Evolutionary conservation across 2,888 invertebrate species (phyloP).

Genomic region (Hipparchia sbordonii): DNA sequence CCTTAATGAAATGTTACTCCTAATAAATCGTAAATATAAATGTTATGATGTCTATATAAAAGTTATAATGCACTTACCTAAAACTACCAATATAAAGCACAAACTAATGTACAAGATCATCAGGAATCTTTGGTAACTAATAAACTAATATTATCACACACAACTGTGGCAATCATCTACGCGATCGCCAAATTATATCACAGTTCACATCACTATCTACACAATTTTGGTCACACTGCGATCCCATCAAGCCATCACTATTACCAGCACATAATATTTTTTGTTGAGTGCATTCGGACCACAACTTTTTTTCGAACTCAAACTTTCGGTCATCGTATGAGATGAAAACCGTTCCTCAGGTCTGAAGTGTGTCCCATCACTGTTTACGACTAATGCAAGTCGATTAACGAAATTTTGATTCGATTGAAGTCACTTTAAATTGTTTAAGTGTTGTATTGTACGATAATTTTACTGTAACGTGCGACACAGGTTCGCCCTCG

Average conservation of each 20-base stretch:
- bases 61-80: slow-evolving; percentile 64
- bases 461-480: slow-evolving; percentile 66
- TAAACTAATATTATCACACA: slow-evolving; percentile 80
- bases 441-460: slow-evolving; percentile 70
- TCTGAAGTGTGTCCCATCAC: slow-evolving; percentile 67
- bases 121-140: slow-evolving; percentile 83
- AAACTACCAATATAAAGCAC: slow-evolving; percentile 83
- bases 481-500: slow-evolving; percentile 64
- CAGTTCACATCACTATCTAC: slow-evolving; percentile 81
- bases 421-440: slow-evolving; percentile 67
- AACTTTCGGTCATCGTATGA: slow-evolving; percentile 78
- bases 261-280: slow-evolving; percentile 73
- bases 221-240: slow-evolving; percentile 74
- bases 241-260: slow-evolving; percentile 80
- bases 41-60: not conserved
- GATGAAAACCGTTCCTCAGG: slow-evolving; percentile 49
- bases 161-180: slow-evolving; percentile 77
- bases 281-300: slow-evolving; percentile 72
- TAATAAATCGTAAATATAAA: not conserved
- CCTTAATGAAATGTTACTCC: slow-evolving; percentile 1
- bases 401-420: slow-evolving; percentile 49
- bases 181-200: slow-evolving; percentile 78
- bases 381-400: slow-evolving; percentile 47
- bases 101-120: slow-evolving; percentile 83
- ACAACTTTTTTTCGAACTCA: slow-evolving; percentile 74